Evolutionary conservation across 2,888 invertebrate genomes (phyloP).

Genomic region (Bombylius major): DNA sequence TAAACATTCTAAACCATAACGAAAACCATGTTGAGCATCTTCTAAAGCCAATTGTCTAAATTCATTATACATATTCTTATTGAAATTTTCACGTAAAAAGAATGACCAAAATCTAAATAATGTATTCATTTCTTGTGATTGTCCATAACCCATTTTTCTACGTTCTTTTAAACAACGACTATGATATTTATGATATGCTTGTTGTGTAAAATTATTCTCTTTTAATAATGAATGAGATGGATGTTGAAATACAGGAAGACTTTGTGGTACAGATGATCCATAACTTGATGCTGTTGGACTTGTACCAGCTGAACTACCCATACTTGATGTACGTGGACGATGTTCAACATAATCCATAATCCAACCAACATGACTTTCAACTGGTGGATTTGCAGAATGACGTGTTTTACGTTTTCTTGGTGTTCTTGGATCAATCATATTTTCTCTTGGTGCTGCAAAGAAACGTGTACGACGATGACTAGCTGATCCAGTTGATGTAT

Average conservation of each 20-base stretch:
- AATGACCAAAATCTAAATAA: conserved; percentile 99
- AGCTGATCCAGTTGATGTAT: conserved; percentile 3
- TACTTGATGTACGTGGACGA: conserved; percentile 61
- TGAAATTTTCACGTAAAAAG: conserved; percentile 96
- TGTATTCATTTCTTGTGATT: conserved; percentile 98
- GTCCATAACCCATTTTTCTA: conserved; percentile 82
- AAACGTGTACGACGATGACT: conserved; percentile 57
- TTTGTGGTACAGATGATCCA: conserved; percentile 67
- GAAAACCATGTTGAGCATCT: conserved; percentile 81
- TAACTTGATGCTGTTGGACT: conserved; percentile 61
- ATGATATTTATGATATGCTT: conserved; percentile 93
- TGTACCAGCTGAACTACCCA: conserved; percentile 70
- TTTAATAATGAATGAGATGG: conserved; percentile 88
- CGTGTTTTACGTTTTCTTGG: conserved; percentile 79
- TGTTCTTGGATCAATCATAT: conserved; percentile 46
- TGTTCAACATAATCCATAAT: conserved; percentile 87
- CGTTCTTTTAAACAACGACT: conserved; percentile 83
- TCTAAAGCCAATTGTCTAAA: conserved; percentile 83
- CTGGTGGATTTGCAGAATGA: conserved; percentile 87
- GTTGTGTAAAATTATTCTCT: conserved; percentile 96
- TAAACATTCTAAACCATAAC: conserved; percentile 72
- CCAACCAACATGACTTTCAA: conserved; percentile 95
- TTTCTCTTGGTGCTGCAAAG: conserved; percentile 87
- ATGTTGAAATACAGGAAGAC: conserved; percentile 86
- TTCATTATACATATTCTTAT: conserved; percentile 95